Base-by-base conservation (phyloP, 2,797 vertebrate genomes). In the Coracias cyanogaster region DNA sequence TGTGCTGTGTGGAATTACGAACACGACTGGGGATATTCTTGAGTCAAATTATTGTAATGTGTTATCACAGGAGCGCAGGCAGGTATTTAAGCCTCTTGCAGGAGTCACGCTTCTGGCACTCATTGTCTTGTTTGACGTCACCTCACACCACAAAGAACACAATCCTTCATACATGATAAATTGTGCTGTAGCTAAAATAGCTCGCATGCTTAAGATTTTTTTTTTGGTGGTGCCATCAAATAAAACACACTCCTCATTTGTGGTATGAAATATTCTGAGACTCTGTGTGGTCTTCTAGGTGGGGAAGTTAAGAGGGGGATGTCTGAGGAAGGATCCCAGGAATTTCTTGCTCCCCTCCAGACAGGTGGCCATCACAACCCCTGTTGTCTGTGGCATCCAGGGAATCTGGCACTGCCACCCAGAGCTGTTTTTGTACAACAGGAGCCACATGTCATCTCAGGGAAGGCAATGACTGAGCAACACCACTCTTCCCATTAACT, bases 41-140 rank as follows among this genome's bases (percentile, higher is more conserved):
- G 1, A 93, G 48, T 66, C 39, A 70, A 82, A 77, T 82, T 66
- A 85, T 8, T 82, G 51, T 41, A 73, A 82, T 43, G 78, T 77
- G 81, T 93, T 96, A 96, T 97, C 93, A 95, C 43, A 90, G 74
- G 90, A 69, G 60, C 3, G 7, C 94, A 97, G 95, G 78, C 86
- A 95, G 86, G 83, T 86, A 83, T 77, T 91, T 86, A 93, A 95
- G 65, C 48, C 31, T 81, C 83, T 66, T 90, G 74, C 55, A 80
- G 67, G 67, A 91, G 74, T 77, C 86, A 87, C 2, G 2, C 70
- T 93, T 58, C 1, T 10, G 31, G 73, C 0, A 3, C 64, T 89
- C 67, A 65, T 86, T 91, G 70, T 82, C 86, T 93, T n/a, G 18
- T 85, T 89, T 96, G 85, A 94, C 43, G 37, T 93, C 93, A 94